Percentiles rank a stretch among this genome's conserved stretches.
Conservation (phyloP, 2,888 invertebrate species). For the Oscheius myriophilus region DNA sequence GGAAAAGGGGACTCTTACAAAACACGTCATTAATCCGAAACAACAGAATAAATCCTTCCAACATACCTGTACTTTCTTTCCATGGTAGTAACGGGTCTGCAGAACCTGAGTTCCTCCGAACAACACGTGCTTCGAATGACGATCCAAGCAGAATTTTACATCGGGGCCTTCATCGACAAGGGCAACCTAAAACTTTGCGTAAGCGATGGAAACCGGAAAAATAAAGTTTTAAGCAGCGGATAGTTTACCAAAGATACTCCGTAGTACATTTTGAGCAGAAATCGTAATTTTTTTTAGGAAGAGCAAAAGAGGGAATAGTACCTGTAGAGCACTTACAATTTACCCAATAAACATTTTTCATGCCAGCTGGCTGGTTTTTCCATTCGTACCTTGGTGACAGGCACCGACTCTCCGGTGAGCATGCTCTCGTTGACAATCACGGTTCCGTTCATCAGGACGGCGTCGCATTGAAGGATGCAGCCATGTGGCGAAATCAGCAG, state of each 20-base stretch:
- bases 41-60: neutral
- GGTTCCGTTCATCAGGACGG: slow-evolving; percentile 84
- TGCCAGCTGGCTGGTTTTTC: too few species aligned
- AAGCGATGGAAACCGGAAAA: too few species aligned
- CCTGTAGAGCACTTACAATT: neutral
- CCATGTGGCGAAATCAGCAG: slow-evolving; percentile 81
- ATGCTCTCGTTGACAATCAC: slow-evolving; percentile 94
- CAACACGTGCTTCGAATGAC: slow-evolving; percentile 84
- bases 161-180: slow-evolving; percentile 20
- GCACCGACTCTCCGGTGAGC: slow-evolving; percentile 93
- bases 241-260: neutral
- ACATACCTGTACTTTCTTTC: slow-evolving; percentile 65
- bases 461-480: slow-evolving; percentile 81
- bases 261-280: neutral
- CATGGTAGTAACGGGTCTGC: slow-evolving; percentile 80
- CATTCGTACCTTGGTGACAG: slow-evolving; percentile 81
- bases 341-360: neutral
- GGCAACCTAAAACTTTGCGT: slow-evolving; percentile 19
- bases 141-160: slow-evolving; percentile 76
- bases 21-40: too few species aligned
- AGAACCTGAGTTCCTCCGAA: slow-evolving; percentile 89
- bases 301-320: neutral
- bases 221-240: too few species aligned
- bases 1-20: neutral
- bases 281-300: neutral